phyloP scores from a whole-genome alignment of 2,888 invertebrate species.

The Brachyptera putata region DNA sequence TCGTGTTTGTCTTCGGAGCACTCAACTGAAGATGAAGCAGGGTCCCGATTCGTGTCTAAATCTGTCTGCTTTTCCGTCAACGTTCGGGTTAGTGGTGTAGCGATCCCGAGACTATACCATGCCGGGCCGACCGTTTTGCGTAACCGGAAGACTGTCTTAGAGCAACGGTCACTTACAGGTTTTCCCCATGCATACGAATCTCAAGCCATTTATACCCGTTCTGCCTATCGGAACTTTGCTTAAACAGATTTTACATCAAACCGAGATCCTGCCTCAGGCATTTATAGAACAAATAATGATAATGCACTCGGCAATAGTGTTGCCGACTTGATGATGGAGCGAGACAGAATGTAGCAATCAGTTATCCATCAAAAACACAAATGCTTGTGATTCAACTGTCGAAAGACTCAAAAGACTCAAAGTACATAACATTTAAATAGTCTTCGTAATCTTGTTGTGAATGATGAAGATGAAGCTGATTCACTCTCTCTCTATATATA shows the following conservation, averaged over 20 bases:
- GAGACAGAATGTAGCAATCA: constrained; percentile 5
- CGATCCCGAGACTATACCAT: constrained; percentile 19
- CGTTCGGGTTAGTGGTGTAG: not conserved
- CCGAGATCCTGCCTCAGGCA: constrained; percentile 32
- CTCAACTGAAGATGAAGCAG: constrained; percentile 27
- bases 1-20: not conserved
- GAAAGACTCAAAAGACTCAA: too few relatives aligned
- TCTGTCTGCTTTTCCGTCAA: constrained; percentile 25
- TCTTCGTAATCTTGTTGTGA: too few relatives aligned
- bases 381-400: too few relatives aligned
- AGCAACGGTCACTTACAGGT: constrained; percentile 17
- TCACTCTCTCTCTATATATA: too few relatives aligned
- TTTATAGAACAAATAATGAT: too few relatives aligned
- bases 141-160: constrained; percentile 50
- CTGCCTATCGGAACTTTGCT: not conserved
- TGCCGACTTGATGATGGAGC: not conserved
- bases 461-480: too few relatives aligned
- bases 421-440: too few relatives aligned
- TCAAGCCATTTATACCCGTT: constrained; percentile 24
- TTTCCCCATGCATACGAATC: constrained; percentile 31
- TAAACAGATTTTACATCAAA: constrained; percentile 33
- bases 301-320: too few relatives aligned
- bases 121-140: constrained; percentile 38
- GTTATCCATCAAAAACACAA: too few relatives aligned
- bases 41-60: constrained; percentile 31